Evolutionary conservation across 30 jellyfish, hydroid and myxozoan genomes (phyloP), one percentile per base, ranked within the genome.

Genomic region (Phacellophora camtschatica): DNA sequence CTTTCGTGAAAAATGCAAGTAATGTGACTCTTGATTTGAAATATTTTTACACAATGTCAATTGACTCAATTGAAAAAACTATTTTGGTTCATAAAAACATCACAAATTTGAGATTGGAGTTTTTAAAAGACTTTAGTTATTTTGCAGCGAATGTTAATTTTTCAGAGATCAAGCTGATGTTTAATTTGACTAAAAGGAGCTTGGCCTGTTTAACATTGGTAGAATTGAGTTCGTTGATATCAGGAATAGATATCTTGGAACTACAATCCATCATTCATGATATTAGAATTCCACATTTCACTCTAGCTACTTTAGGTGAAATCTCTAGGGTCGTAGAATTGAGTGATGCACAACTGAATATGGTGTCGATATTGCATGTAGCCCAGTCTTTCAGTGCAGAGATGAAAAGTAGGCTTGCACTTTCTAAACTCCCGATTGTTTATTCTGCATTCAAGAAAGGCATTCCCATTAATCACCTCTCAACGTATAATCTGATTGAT

Each of bases 41-140:
- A 32, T 71, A 59, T n/a, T 59, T 58, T 61, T 55, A 59, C 27
- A 39, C 72, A 41, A 36, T 77, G 81, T 77, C 89, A 4, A 41
- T 57, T 6, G 53, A 43, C 41, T 77, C 89, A 5, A n/a, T 77
- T 1, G 69, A 71, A 0, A 46, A 43, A 16, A 62, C 89, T 0
- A 36, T 77, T 33, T 48, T 77, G n/a, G 30, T 58, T 0, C 73
- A 77, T 33, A 59, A 64, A 25, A 77, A 77, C 29, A 35, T 33
- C 0, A 41, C 89, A 25, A 81, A 77, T 24, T 75, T 63, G 46
- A 57, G 65, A 0, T 13, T 9, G 2, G 81, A 59, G 19, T 57
- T 77, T 39, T 20, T 59, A 5, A 41, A 30, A 77, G 89, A 77
- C 34, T 41, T 77, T 32, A 49, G 64, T 20, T 59, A 13, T 35